Percentiles rank a stretch among this genome's conserved stretches.
These are phyloP conservation scores for Micrasema minimum DNA, from an alignment of 1,140 invertebrate species.

Conservation along the genomic window DNA sequence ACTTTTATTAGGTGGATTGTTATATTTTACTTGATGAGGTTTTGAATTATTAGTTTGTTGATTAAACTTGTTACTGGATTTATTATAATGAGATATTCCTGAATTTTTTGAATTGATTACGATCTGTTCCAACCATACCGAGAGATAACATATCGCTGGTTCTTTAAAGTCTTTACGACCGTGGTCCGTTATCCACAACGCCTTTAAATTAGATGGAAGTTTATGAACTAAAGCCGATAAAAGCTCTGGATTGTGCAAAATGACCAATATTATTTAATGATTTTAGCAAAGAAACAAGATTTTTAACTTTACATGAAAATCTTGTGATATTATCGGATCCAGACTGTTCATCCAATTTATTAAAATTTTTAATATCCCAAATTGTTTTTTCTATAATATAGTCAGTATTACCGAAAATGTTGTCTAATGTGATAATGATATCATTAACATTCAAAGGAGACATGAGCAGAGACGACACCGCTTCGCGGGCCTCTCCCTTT, in stretches of 20 bases:
- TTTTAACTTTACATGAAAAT: constrained; percentile 11
- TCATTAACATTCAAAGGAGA: neutral
- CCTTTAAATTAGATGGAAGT: neutral
- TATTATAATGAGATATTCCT: too few relatives aligned
- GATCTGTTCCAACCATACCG: neutral
- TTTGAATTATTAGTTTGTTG: too few relatives aligned
- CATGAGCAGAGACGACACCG: neutral
- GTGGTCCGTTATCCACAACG: neutral
- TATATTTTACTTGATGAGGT: too few relatives aligned
- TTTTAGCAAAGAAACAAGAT: neutral
- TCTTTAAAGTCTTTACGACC: neutral
- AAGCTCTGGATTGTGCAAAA: neutral
- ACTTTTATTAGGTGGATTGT: too few relatives aligned
- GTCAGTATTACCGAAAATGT: neutral
- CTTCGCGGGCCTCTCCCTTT: neutral
- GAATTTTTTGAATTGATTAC: neutral
- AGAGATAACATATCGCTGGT: neutral
- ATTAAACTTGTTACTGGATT: too few relatives aligned
- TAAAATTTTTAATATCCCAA: neutral
- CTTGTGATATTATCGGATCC: neutral
- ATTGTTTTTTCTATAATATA: neutral
- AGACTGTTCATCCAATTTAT: neutral
- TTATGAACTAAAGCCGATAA: neutral
- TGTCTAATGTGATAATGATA: neutral
- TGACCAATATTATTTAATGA: neutral